These are phyloP conservation scores for Eugnorisma glareosa DNA, from an alignment of 2,888 invertebrate genomes.

Conservation along the genomic window DNA sequence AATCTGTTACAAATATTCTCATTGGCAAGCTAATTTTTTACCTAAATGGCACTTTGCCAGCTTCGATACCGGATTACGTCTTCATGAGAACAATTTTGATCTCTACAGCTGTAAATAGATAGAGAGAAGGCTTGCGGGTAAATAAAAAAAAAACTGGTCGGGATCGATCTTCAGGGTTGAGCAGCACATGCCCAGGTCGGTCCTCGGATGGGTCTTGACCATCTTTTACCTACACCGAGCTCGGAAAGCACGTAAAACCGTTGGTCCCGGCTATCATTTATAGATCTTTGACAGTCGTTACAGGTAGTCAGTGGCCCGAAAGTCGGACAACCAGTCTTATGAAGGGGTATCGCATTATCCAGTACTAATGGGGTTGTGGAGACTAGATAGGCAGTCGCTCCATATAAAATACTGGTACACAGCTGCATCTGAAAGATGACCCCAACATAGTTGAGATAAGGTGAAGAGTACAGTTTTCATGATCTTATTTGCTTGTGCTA, in stretches of 20 bases:
- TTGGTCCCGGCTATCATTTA: neutral
- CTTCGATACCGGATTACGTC: slow-evolving; percentile 40
- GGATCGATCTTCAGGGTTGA: neutral
- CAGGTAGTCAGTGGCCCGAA: too few species aligned
- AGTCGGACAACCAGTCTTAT: neutral
- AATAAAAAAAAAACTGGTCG: neutral
- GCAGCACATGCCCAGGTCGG: neutral
- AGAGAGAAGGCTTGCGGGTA: neutral
- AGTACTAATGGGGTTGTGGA: neutral
- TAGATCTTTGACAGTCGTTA: neutral
- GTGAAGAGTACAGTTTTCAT: neutral
- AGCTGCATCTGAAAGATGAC: neutral
- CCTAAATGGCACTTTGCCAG: slow-evolving; percentile 63
- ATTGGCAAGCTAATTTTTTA: slow-evolving; percentile 47
- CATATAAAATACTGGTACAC: neutral
- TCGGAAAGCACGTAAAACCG: neutral
- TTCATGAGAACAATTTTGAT: slow-evolving; percentile 52
- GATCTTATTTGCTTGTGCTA: neutral
- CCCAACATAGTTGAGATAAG: neutral
- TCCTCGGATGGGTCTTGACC: neutral
- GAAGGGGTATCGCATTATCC: neutral
- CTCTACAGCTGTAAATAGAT: slow-evolving; percentile 12
- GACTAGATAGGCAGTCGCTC: neutral
- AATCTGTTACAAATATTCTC: slow-evolving; percentile 35
- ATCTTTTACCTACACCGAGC: neutral